phyloP scores from a whole-genome alignment of 2,797 vertebrate genomes.

The Peromyscus aztecus region DNA sequence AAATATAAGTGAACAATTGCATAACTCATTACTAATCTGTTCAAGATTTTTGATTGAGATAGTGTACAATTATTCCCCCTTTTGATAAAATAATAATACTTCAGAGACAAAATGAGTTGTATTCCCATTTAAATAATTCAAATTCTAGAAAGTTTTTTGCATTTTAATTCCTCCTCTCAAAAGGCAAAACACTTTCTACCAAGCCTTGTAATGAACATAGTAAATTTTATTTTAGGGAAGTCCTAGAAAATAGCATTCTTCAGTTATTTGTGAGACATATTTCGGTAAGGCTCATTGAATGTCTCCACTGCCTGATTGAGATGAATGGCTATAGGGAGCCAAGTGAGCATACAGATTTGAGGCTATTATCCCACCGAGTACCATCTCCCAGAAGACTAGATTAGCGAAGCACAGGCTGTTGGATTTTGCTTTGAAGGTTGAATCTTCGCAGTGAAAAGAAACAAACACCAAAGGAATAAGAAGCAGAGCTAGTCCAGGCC shows the following conservation, averaged over 20 bases:
- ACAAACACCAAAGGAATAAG: constrained; percentile 47
- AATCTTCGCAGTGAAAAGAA: constrained; percentile 59
- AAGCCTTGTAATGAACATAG: constrained; percentile 21
- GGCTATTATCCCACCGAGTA: constrained; percentile 44
- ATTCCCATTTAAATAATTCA: constrained; percentile 34
- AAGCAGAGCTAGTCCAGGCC: not conserved
- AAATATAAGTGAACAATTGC: not conserved
- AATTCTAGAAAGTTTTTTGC: not conserved
- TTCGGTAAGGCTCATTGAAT: not conserved
- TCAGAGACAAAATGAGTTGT: not conserved
- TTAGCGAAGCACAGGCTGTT: not conserved
- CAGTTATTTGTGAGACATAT: not conserved
- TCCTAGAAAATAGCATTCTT: constrained; percentile 15
- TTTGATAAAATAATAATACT: not conserved
- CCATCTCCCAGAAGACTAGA: constrained; percentile 34
- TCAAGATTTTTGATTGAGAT: not conserved
- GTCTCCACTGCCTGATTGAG: not conserved
- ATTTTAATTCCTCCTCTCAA: constrained; percentile 42
- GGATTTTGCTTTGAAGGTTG: constrained; percentile 56
- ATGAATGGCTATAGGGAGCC: not conserved
- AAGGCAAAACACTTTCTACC: constrained; percentile 19
- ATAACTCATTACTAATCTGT: not conserved
- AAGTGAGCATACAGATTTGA: not conserved
- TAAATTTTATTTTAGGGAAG: not conserved
- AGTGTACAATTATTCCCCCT: not conserved